Evolutionary conservation across 1,140 invertebrate genomes (phyloP).

Genomic region (Physella acuta): DNA sequence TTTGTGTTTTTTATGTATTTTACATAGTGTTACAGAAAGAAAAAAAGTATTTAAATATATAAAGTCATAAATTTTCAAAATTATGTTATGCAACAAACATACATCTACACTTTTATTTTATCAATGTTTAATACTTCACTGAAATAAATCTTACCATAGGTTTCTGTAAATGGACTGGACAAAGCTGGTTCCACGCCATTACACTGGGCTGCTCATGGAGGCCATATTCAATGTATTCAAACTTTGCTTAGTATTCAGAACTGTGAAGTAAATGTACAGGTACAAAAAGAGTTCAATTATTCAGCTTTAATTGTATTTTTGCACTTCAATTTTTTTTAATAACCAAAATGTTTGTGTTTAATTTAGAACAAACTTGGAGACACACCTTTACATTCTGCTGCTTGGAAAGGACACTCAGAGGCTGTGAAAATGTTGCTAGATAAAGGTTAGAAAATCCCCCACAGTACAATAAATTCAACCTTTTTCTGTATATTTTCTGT

Average conservation of each 20-base stretch:
- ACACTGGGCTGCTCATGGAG: slow-evolving; percentile 71
- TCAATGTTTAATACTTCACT: no score
- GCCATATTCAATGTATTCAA: slow-evolving; percentile 60
- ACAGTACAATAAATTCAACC: no score
- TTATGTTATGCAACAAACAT: no score
- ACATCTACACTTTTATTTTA: no score
- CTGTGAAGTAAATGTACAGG: slow-evolving; percentile 61
- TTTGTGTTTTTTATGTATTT: no score
- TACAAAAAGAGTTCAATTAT: slow-evolving; percentile 31
- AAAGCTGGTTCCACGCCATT: slow-evolving; percentile 71
- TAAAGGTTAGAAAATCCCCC: no score
- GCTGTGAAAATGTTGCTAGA: slow-evolving; percentile 59
- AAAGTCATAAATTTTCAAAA: no score
- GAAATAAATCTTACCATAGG: slow-evolving; percentile 56
- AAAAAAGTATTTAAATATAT: no score
- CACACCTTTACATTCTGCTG: slow-evolving; percentile 64
- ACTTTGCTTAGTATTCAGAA: slow-evolving; percentile 51
- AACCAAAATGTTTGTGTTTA: slow-evolving; percentile 27
- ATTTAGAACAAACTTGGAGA: slow-evolving; percentile 62
- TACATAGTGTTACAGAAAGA: no score
- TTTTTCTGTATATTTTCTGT: no score
- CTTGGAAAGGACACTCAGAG: slow-evolving; percentile 61
- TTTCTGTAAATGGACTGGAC: slow-evolving; percentile 72
- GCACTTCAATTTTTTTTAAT: no score
- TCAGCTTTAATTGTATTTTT: slow-evolving; percentile 22